Evolutionary conservation across 2,113 vertebrate genomes (phyloP).

Genomic region (Microtus montanus): DNA sequence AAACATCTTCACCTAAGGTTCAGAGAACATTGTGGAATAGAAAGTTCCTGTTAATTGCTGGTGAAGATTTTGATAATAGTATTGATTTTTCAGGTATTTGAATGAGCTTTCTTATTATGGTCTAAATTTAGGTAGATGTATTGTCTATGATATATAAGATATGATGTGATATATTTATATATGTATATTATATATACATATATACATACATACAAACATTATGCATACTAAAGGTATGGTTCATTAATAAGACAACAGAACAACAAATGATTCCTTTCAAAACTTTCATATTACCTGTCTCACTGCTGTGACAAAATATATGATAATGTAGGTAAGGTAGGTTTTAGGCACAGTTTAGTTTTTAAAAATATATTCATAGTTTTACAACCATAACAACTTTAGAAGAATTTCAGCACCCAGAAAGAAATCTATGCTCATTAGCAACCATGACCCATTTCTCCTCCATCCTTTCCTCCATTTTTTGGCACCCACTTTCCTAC

Average conservation of each 20-base stretch:
- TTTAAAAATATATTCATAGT: background rate
- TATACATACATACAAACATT: background rate
- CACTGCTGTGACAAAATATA: background rate
- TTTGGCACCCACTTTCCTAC: background rate
- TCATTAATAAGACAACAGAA: background rate
- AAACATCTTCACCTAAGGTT: background rate
- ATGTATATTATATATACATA: background rate
- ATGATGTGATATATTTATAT: background rate
- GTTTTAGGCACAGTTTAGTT: background rate
- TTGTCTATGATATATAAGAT: background rate
- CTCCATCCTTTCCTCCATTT: background rate
- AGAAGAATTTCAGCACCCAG: background rate
- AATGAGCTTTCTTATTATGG: background rate
- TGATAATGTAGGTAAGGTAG: background rate
- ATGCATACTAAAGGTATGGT: background rate
- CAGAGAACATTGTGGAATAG: background rate
- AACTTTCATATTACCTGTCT: background rate
- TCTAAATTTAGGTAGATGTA: background rate
- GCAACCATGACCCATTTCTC: background rate
- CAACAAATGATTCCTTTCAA: background rate
- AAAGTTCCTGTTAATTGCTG: background rate
- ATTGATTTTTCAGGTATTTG: background rate
- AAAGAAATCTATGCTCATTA: background rate
- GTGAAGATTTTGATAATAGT: background rate
- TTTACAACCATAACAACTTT: background rate